Evolutionary conservation across 1,140 invertebrate species (phyloP).

Genomic region (Sminthurides bifidus): DNA sequence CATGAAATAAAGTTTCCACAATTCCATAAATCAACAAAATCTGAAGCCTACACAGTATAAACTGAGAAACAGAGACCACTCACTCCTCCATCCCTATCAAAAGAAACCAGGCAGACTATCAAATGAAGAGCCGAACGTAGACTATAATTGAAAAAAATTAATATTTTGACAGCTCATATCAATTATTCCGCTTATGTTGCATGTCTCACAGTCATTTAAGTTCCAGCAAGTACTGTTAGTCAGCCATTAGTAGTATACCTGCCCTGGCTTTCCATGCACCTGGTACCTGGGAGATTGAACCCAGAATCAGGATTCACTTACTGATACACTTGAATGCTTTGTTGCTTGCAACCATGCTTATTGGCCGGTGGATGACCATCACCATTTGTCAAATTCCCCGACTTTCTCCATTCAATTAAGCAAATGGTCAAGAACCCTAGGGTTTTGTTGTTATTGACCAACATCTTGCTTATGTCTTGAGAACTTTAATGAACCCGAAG

Average conservation of each 20-base stretch:
- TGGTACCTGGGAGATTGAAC: too few relatives aligned
- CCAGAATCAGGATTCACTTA: background rate
- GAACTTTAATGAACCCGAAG: too few relatives aligned
- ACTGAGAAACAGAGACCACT: background rate
- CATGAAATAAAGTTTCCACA: constrained; percentile 13
- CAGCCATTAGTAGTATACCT: background rate
- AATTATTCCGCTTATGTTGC: constrained; percentile 15
- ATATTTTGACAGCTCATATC: constrained; percentile 21
- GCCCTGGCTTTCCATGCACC: background rate
- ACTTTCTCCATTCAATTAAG: too few relatives aligned
- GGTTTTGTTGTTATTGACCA: too few relatives aligned
- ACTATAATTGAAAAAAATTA: constrained; percentile 3
- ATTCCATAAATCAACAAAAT: background rate
- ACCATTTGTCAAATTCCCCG: background rate
- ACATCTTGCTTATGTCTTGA: too few relatives aligned
- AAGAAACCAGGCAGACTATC: background rate
- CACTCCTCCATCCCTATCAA: background rate
- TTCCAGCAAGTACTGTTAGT: background rate
- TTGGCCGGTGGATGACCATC: background rate
- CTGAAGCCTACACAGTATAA: background rate
- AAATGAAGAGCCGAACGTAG: background rate
- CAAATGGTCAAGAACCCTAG: too few relatives aligned
- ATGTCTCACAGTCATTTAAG: constrained; percentile 12
- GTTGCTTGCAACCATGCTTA: background rate
- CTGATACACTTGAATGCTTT: background rate